These are phyloP conservation scores for Anguilla pacifica DNA, from an alignment of 2,797 vertebrate genomes.

Conservation along the genomic window DNA sequence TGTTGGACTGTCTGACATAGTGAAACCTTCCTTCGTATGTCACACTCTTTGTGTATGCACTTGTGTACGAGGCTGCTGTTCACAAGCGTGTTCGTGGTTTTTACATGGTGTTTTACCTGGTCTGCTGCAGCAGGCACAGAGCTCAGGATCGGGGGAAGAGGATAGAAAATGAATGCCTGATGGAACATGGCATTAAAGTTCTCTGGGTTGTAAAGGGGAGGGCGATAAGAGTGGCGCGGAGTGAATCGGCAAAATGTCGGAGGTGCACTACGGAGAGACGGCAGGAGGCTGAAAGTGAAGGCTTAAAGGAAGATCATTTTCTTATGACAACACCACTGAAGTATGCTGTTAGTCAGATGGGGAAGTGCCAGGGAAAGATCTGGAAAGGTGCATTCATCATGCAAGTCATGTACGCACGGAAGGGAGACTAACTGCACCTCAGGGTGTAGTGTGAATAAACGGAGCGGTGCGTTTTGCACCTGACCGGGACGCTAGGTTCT, in stretches of 20 bases:
- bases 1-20: background rate
- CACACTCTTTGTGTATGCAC: background rate
- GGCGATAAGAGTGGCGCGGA: background rate
- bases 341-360: constrained; percentile 15
- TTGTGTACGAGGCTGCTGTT: background rate
- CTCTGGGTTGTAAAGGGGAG: background rate
- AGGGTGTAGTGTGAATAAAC: background rate
- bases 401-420: background rate
- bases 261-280: background rate
- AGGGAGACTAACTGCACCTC: background rate
- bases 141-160: background rate
- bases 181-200: background rate
- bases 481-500: background rate
- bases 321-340: background rate
- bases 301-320: background rate
- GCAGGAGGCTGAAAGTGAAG: background rate
- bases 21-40: background rate
- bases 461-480: background rate
- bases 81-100: background rate
- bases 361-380: constrained; percentile 5
- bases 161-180: background rate
- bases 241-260: background rate
- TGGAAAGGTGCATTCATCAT: background rate
- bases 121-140: background rate
- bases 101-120: background rate